phyloP scores from a whole-genome alignment of 2,888 invertebrate species.

The Pharmacophagus antenor region DNA sequence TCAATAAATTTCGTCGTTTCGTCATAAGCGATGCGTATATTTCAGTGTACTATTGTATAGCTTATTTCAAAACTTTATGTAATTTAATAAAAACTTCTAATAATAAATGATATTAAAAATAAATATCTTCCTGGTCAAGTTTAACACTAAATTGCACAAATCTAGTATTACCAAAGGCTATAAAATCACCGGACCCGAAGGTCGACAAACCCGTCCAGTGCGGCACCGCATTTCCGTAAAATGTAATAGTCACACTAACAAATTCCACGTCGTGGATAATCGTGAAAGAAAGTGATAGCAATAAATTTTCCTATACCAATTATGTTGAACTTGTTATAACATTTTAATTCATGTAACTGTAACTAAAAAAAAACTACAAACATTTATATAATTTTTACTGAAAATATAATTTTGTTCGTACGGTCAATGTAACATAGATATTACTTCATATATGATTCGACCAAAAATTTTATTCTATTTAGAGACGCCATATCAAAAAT shows the following conservation, averaged over 20 bases:
- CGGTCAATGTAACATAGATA: too few relatives aligned
- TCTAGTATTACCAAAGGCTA: constrained; percentile 4
- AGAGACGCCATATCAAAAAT: too few relatives aligned
- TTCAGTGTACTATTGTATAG: too few relatives aligned
- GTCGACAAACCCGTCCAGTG: constrained; percentile 43
- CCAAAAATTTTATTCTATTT: too few relatives aligned
- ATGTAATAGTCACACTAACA: constrained; percentile 30
- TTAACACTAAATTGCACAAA: neutral
- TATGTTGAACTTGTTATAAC: neutral
- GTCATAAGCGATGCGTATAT: neutral
- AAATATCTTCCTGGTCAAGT: neutral
- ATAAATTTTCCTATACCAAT: neutral
- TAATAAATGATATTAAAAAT: neutral
- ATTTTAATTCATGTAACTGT: neutral
- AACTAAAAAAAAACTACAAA: neutral
- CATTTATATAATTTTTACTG: neutral
- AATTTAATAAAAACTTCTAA: too few relatives aligned
- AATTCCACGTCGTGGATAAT: constrained; percentile 34
- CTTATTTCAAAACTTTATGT: neutral
- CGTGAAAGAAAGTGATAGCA: neutral
- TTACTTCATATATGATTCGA: too few relatives aligned
- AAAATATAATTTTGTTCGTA: too few relatives aligned
- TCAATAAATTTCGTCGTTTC: too few relatives aligned
- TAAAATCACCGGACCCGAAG: constrained; percentile 35
- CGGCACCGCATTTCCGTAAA: constrained; percentile 41